phyloP scores from a whole-genome alignment of 2,797 vertebrate species.

The Echeneis naucrates region DNA sequence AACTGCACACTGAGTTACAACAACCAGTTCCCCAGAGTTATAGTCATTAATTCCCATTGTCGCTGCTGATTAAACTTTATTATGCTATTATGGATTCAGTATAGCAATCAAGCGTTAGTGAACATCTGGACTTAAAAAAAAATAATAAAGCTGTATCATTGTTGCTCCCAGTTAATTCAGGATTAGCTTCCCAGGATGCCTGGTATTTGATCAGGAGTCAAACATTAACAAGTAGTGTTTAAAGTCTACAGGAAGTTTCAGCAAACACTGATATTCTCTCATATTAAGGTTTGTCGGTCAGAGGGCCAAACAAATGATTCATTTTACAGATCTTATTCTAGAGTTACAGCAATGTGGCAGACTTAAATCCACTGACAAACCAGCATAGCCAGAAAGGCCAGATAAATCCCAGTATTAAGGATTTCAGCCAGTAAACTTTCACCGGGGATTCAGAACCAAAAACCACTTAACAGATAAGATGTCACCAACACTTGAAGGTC shows the following conservation, averaged over 20 bases:
- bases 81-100: conserved; percentile 33
- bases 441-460: conserved; percentile 35
- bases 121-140: conserved; percentile 52
- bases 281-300: conserved; percentile 35
- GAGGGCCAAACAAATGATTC: conserved; percentile 26
- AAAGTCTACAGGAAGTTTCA: conserved; percentile 76
- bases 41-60: conserved; percentile 43
- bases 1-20: conserved; percentile 44
- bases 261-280: conserved; percentile 35
- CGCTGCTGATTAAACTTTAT: conserved; percentile 53
- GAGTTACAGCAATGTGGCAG: neutral
- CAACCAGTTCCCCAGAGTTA: conserved; percentile 38
- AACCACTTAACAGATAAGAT: conserved; percentile 55
- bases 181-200: conserved; percentile 53
- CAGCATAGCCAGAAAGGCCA: neutral
- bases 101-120: conserved; percentile 44
- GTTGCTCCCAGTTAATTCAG: conserved; percentile 32
- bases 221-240: conserved; percentile 82
- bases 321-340: neutral
- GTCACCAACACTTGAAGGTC: conserved; percentile 19
- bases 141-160: conserved; percentile 25
- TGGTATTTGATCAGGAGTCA: conserved; percentile 80
- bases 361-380: neutral
- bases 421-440: conserved; percentile 41
- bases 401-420: too few species aligned